Evolutionary conservation across 1,140 invertebrate species (phyloP), one percentile per base, ranked within the genome.

Genomic region (Tetranychus urticae): DNA sequence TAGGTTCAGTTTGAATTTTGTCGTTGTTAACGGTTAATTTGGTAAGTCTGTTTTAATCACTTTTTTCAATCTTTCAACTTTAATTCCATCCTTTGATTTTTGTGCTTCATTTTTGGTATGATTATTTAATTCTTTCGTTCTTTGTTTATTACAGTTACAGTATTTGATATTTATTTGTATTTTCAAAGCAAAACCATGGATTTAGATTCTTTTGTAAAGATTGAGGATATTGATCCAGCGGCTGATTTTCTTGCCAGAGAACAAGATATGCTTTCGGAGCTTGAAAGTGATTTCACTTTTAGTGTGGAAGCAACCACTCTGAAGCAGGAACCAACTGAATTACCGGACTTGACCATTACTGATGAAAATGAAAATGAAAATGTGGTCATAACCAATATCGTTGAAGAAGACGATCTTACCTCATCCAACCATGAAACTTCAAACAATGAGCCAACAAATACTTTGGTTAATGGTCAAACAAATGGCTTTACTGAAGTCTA

Each of bases 241-340:
- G 89, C 88, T 46, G 89, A 90, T 68, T 93, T 94, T 72, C 70
- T 92, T 62, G 88, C 88, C 10, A 77, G 88, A 45, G 89, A 94
- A 75, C 88, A 92, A 71, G 81, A 85, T 68, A 82, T 89, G 68
- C 73, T 93, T 13, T 88, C 88, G 45, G 88, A 86, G 36, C 73
- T 94, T 10, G 89, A 92, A 75, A 87, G 88, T 72, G 87, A 91
- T 73, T 81, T 86, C 67, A 80, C 81, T 69, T n/a, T n/a, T 35
- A 54, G 46, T 35, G 48, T 61, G 57, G 31, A n/a, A 8, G 7
- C n/a, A n/a, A 33, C 50, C 23, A 8, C 12, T 31, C n/a, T 52
- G n/a, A 31, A 12, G 2, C 37, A 34, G 55, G 36, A 57, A 61
- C 6, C 14, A 12, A 23, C 13, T 34, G n/a, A 14, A 8, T 4